Base-by-base conservation (phyloP, 1,140 invertebrate genomes). In the Atta cephalotes region DNA sequence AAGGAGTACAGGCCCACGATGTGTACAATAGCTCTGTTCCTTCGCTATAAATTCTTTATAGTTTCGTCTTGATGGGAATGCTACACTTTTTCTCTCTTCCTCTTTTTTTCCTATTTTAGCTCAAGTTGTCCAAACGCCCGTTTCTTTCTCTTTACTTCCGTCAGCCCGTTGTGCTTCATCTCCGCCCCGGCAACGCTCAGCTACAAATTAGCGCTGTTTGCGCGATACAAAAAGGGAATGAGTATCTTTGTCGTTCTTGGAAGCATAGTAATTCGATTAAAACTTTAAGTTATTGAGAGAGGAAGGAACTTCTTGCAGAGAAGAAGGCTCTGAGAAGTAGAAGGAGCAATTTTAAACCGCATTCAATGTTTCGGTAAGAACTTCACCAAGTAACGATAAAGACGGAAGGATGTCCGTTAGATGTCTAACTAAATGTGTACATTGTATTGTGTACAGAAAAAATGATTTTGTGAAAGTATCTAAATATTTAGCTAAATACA, bases 181-280 rank as follows among this genome's bases (percentile, higher is more conserved):
- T 66, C 58, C 49, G 21, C 18, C 51, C 35, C 35, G 35, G 35
- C 12, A 28, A 79, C 77, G 53, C 71, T 39, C 51, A 58, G 65
- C 53, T 79, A 85, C 65, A 79, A 88, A 89, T 87, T 91, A 85
- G 76, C 60, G 51, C 28, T 72, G 71, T 89, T 89, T 86, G 58
- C 77, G 39, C 51, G 56, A 68, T 70, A 70, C 84, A 31, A 53
- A 76, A 49, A 31, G 21, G 71, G 45, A 84, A 63, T 12, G 53
- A 88, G 78, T 87, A 88, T 87, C 91, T 88, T 90, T 82, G 86
- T 89, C 87, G 87, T 70, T 79, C 72, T 65, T 85, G 45, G 51
- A 85, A 62, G 78, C 39, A 82, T 88, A 92, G 79, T 89, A 92
- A 92, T 89, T 93, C 91, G 91, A 92, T 92, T 92, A 92, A 93